phyloP scores from a whole-genome alignment of 2,888 invertebrate species.

The Deroplatys truncata region DNA sequence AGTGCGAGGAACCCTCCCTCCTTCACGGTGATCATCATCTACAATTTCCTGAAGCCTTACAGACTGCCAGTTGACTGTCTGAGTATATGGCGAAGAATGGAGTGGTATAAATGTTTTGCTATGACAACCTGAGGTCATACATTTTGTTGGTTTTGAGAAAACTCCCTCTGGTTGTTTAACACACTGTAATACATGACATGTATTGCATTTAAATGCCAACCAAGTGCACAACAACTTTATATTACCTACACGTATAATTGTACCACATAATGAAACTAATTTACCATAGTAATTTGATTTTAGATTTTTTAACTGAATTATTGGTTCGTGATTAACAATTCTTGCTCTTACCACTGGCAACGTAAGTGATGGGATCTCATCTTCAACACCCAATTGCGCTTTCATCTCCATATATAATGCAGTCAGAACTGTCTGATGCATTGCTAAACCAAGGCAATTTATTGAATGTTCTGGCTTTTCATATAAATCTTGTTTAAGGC shows the following conservation, averaged over 20 bases:
- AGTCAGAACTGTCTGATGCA: constrained; percentile 58
- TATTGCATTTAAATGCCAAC: constrained; percentile 72
- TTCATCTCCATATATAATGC: constrained; percentile 34
- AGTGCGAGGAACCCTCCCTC: constrained; percentile 69
- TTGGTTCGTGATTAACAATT: constrained; percentile 60
- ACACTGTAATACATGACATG: constrained; percentile 63
- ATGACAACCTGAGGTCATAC: constrained; percentile 53
- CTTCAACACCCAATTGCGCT: constrained; percentile 37
- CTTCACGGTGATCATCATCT: constrained; percentile 61
- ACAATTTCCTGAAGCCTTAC: constrained; percentile 78
- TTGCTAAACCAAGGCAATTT: constrained; percentile 68
- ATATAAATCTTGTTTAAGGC: constrained; percentile 61
- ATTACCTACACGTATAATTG: constrained; percentile 75
- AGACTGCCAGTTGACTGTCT: constrained; percentile 73
- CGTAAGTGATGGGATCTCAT: constrained; percentile 35
- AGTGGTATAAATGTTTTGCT: constrained; percentile 58
- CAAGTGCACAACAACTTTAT: constrained; percentile 68
- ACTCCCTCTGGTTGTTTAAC: constrained; percentile 60
- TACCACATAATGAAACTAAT: constrained; percentile 76
- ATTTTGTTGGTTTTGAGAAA: constrained; percentile 55
- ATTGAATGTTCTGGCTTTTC: constrained; percentile 65
- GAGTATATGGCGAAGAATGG: constrained; percentile 64
- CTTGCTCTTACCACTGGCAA: constrained; percentile 53
- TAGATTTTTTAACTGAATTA: constrained; percentile 62
- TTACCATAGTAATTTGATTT: constrained; percentile 74